Evolutionary conservation across 2,113 vertebrate species (phyloP), one percentile per base, ranked within the genome.

Genomic region (Phycodurus eques): DNA sequence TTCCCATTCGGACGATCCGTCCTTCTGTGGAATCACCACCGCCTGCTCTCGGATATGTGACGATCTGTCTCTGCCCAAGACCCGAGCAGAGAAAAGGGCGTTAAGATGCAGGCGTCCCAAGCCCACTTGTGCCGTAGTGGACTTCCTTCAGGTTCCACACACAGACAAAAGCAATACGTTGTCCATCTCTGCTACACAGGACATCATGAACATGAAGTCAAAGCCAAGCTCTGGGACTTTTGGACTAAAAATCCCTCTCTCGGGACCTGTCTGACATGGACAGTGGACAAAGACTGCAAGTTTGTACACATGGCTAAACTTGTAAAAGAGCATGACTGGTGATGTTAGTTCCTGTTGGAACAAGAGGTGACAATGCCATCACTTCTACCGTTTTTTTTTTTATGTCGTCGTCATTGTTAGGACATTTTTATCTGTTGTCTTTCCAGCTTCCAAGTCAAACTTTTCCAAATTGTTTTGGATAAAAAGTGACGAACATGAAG

Each of bases 1-100:
- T 0, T 98, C 96, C 0, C 95, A 97, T 67, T 98, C 97, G 0
- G 97, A 99, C 20, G 97, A 99, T 80, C 95, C 95, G 54, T 97
- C 95, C 56, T 98, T 98, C 77, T 99, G 97, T 61, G 97, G 97
- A 87, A 94, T 99, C 87, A 91, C 95, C 71, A 89, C 94, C 13
- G 78, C 85, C 0, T 98, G 96, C 84, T 90, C 92, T 0, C 93
- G 93, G 64, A 90, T 98, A 88, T 97, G 96, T 83, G 96, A 97
- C 0, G 91, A 93, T 61, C 93, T 95, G 74, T 84, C 92, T 13
- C 93, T 92, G 73, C 92, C 95, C 70, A 94, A 93, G 89, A 92
- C 90, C 87, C 94, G 93, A 71, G 94, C 94, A 61, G 95, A 97
- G 84, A 97, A 94, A 89, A 94, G 94, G 79, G 93, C 94, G 54